These are phyloP conservation scores for Calameuta filiformis DNA, from an alignment of 2,888 invertebrate species.

Conservation along the genomic window DNA sequence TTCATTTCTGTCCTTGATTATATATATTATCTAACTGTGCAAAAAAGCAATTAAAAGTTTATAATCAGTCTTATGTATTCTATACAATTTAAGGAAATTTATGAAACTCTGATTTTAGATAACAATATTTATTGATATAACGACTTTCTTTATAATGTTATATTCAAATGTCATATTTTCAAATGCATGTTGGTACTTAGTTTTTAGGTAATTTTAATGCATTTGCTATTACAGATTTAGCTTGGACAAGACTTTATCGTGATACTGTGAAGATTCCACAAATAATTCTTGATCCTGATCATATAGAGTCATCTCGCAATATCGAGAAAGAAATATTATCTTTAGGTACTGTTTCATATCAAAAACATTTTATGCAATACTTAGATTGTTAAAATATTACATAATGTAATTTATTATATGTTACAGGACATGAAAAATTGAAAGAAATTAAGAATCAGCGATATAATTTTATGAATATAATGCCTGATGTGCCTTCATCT, in stretches of 20 bases:
- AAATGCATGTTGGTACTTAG: background rate
- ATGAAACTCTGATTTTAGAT: background rate
- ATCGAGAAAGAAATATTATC: background rate
- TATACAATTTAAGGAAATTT: background rate
- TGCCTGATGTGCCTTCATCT: conserved; percentile 45
- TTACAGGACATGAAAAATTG: conserved; percentile 41
- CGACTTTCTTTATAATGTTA: background rate
- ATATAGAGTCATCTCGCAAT: conserved; percentile 2
- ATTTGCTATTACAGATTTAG: background rate
- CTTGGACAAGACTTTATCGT: conserved; percentile 37
- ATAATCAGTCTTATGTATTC: background rate
- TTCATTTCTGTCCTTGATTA: background rate
- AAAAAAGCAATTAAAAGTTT: background rate
- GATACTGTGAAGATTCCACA: conserved; percentile 34
- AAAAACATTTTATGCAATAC: background rate
- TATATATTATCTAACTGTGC: background rate
- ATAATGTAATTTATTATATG: background rate
- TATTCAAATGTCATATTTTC: background rate
- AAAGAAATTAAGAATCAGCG: conserved; percentile 13
- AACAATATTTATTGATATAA: background rate
- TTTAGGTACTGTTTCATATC: background rate
- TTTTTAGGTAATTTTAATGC: background rate
- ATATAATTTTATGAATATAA: conserved; percentile 35
- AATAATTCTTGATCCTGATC: conserved; percentile 44
- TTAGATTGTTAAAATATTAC: background rate